Conservation (phyloP, 1,140 invertebrate genomes). For the Ceratitis capitata region DNA sequence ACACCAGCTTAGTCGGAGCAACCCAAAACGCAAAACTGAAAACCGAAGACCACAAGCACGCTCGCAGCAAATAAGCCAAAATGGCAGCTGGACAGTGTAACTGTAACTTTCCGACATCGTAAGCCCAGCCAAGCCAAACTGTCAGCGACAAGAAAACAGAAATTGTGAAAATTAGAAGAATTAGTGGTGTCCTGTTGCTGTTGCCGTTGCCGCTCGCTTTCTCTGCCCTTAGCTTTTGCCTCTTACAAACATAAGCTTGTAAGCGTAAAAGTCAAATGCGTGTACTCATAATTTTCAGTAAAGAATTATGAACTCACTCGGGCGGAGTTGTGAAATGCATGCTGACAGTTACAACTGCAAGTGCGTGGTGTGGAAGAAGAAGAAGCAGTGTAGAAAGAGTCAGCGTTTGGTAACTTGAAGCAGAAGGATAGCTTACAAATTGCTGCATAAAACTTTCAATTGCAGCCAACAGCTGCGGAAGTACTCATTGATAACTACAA, state of each 20-base stretch:
- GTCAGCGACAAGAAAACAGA: slow-evolving; percentile 20
- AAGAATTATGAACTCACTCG: slow-evolving; percentile 30
- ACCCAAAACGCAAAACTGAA: not conserved
- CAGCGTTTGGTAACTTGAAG: not conserved
- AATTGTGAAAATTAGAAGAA: slow-evolving; percentile 28
- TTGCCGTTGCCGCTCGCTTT: not conserved
- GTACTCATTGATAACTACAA: slow-evolving; percentile 13
- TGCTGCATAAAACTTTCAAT: slow-evolving; percentile 34
- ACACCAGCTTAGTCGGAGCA: too few species aligned
- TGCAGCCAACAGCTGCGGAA: slow-evolving; percentile 29
- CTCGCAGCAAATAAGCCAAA: slow-evolving; percentile 2
- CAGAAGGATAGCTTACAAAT: slow-evolving; percentile 19
- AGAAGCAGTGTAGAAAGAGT: not conserved
- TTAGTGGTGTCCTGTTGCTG: slow-evolving; percentile 11
- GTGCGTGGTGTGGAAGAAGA: not conserved
- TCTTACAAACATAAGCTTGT: not conserved
- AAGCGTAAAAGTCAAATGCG: slow-evolving; percentile 33
- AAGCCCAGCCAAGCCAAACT: slow-evolving; percentile 14
- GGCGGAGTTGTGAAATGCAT: slow-evolving; percentile 23
- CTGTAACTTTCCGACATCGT: not conserved
- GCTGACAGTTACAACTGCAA: slow-evolving; percentile 29
- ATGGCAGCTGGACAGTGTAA: not conserved
- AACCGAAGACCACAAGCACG: not conserved
- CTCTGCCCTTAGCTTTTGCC: not conserved
- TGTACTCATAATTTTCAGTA: slow-evolving; percentile 25